Evolutionary conservation across 2,888 invertebrate genomes (phyloP), one percentile per base, ranked within the genome.

Genomic region (Zhuqinia jingwanae): DNA sequence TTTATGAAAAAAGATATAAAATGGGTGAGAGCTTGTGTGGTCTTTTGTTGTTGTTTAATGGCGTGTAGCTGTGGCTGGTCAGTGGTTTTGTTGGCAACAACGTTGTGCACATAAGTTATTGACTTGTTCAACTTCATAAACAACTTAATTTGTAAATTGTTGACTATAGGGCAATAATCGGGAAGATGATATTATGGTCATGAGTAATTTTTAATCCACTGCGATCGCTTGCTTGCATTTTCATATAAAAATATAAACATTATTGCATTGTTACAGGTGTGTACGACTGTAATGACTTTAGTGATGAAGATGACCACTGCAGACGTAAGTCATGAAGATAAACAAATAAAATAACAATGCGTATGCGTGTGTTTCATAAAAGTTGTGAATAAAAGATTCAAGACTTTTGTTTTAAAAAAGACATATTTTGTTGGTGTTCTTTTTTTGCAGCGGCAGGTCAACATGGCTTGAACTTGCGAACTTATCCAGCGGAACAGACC

Each of bases 401-500:
- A n/a, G n/a, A n/a, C n/a, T n/a, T n/a, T n/a, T n/a, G n/a, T n/a
- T n/a, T n/a, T n/a, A n/a, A n/a, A n/a, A n/a, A n/a, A n/a, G n/a
- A n/a, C n/a, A n/a, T n/a, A n/a, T 8, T 25, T 58, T 8, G 22
- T 58, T 58, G 0, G 25, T 25, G 11, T 58, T 1, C 13, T 13
- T 30, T 15, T 50, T 22, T 68, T 70, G 17, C n/a, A 76, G 83
- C 80, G 82, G 83, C 87, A n/a, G 83, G 75, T 58, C 36, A 89
- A 27, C 80, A 89, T 22, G 94, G 94, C 27, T 92, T 97, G 88
- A 93, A 95, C 79, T 92, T 97, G 89, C 95, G 94, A 92, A 96
- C 96, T 0, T 96, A 96, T 92, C 97, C 97, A 0, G 93, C 93
- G 36, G 94, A 95, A 42, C 97, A 97, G 92, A 94, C 94, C 65